Evolutionary conservation across 2,888 invertebrate species (phyloP).

Genomic region (Phalera bucephala): DNA sequence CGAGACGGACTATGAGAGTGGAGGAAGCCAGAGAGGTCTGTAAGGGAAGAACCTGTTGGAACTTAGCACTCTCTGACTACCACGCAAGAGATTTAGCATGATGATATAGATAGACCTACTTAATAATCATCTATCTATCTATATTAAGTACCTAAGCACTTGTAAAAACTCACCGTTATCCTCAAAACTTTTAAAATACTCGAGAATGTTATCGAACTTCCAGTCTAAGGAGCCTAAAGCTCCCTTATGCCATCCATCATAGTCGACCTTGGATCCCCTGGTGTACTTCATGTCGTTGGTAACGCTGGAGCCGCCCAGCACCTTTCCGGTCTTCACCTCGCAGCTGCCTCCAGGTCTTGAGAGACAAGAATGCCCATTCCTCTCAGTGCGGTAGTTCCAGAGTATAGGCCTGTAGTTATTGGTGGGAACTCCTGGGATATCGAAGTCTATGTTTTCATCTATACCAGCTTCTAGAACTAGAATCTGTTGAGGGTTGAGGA

Average conservation of each 20-base stretch:
- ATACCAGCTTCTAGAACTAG: constrained; percentile 70
- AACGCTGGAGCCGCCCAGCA: constrained; percentile 73
- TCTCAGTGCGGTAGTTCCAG: constrained; percentile 73
- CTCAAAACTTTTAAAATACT: constrained; percentile 70
- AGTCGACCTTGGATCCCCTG: constrained; percentile 68
- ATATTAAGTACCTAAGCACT: too few relatives aligned
- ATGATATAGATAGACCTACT: too few relatives aligned
- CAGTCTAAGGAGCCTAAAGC: constrained; percentile 65
- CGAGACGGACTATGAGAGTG: too few relatives aligned
- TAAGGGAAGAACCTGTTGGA: too few relatives aligned
- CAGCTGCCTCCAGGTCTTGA: constrained; percentile 71
- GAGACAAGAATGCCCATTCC: constrained; percentile 70
- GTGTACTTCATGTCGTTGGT: constrained; percentile 77
- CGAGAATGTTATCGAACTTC: constrained; percentile 71
- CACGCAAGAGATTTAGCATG: too few relatives aligned
- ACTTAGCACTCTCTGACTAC: too few relatives aligned
- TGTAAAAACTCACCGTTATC: constrained; percentile 74
- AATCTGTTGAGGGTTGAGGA: constrained; percentile 44
- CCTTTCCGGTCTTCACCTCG: constrained; percentile 71
- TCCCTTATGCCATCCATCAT: constrained; percentile 68
- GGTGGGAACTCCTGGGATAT: constrained; percentile 71
- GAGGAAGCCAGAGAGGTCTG: too few relatives aligned
- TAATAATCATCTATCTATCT: too few relatives aligned
- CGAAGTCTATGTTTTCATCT: constrained; percentile 72
- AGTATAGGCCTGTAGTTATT: constrained; percentile 65